Conservation (phyloP, 2,113 vertebrate genomes). For the Mobula birostris region DNA sequence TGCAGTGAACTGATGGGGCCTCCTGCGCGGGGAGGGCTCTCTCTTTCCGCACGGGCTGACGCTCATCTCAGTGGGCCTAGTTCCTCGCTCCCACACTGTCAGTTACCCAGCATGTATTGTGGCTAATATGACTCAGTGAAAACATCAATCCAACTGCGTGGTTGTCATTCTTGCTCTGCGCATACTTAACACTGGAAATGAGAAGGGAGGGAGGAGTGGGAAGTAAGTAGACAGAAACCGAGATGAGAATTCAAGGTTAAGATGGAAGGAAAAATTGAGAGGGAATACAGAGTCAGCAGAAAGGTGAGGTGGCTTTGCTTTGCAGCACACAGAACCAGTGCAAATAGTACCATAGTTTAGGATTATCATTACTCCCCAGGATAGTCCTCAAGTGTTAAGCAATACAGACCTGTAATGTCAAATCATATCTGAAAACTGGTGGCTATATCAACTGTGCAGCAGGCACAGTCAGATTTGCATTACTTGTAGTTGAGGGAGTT, state of each 20-base stretch:
- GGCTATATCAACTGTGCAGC: not conserved
- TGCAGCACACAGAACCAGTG: not conserved
- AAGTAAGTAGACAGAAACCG: not conserved
- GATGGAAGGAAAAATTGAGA: not conserved
- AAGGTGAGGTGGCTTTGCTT: not conserved
- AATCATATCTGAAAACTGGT: not conserved
- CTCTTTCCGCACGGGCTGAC: no score
- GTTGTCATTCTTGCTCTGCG: no score
- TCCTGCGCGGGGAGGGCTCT: no score
- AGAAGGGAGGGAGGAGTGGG: not conserved
- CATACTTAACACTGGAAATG: not conserved
- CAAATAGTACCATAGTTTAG: not conserved
- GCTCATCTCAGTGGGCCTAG: no score
- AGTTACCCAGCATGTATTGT: no score
- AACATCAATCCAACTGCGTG: no score
- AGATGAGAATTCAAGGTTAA: not conserved
- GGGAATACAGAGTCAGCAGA: not conserved
- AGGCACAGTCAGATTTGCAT: not conserved
- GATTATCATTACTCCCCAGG: no score
- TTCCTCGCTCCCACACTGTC: no score
- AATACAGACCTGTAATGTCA: not conserved
- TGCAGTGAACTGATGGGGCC: no score
- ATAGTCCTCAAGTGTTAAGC: not conserved
- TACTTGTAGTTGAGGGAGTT: not conserved
- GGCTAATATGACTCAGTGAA: no score